Evolutionary conservation across 2,888 invertebrate genomes (phyloP), one percentile per base, ranked within the genome.

Genomic region (Leucania comma): DNA sequence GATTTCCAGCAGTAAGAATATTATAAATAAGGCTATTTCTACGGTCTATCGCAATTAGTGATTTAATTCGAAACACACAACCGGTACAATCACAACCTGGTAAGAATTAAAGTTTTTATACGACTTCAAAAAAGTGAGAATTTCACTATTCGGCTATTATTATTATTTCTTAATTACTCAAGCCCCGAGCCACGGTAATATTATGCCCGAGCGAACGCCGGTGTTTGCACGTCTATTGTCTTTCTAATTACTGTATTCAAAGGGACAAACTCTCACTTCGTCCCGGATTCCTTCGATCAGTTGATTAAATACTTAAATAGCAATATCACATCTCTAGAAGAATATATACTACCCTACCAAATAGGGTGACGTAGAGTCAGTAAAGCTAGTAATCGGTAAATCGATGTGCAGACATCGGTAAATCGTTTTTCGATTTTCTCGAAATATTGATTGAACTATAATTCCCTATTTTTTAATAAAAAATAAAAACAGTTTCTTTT

Each of bases 41-140:
- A 42, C 14, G 17, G 38, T 57, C 26, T 46, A 20, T 58, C 3
- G 32, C 42, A 53, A 68, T 48, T 35, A 54, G 24, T 54, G 5
- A 68, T 20, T 53, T 20, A 51, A 42, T 69, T 56, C 17, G 20
- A 35, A 22, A 29, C 32, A 32, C 17, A 12, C 22, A 24, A 26
- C 14, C 14, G 6, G 1, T 42, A 42, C n/a, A 38, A 2, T 29
- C 17, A 20, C 26, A 61, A 54, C 12, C 29, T 0, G 22, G 53
- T 32, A 42, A n/a, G 29, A 3, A 75, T 58, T 58, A 68, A n/a
- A n/a, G 54, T 73, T 24, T 38, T 53, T 29, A 58, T 42, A 42
- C 17, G 17, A 17, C 42, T 42, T 42, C 4, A 42, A 42, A 17
- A 42, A 17, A 42, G 5, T 2, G 2, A 14, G 1, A 42, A 42